Base-by-base conservation (phyloP, 2,113 vertebrate species). In the Zonotrichia leucophrys region DNA sequence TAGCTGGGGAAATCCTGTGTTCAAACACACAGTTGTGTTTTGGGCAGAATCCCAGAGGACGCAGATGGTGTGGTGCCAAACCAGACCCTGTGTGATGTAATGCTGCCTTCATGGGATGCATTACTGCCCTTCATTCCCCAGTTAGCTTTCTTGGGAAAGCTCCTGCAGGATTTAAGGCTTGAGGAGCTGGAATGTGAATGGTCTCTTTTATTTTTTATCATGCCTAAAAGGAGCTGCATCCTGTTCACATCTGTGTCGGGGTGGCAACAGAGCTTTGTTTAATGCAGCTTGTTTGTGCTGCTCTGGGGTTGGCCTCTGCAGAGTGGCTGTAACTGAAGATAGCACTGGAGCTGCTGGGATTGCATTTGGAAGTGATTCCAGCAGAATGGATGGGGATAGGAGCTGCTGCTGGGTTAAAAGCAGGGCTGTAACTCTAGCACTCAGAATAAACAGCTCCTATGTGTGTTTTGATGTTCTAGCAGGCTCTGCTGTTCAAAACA, bases 401-500 rank as follows among this genome's bases (percentile, higher is more conserved):
- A 82, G 67, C 56, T 88, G 68, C 15, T 73, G 76, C 83, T 80
- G 86, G 50, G 91, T 95, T 95, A 74, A 90, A 88, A 86, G 37
- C 64, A 44, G 42, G 35, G 10, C 58, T 94, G 86, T 83, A 93
- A 86, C 66, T 69, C 58, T 59, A 89, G 60, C 24, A 12, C 42
- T 39, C 39, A 63, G 42, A 94, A 86, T 87, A 94, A 96, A 95
- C 92, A 96, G 9, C 66, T 49, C 56, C 24, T 79, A 25, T 79
- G 69, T 59, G 47, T 94, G 77, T 94, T 87, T 90, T 93, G 87
- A 83, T 94, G 85, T 93, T 94, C 90, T 30, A 50, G 25, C 77
- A 87, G 49, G 82, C 41, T 39, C 75, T 66, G 67, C 28, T 87
- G 82, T 88, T 95, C 94, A 93, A 90, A 96, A 89, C 92, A 96